Evolutionary conservation across 2,797 vertebrate genomes (phyloP).

Genomic region (Neostethus bicornis): DNA sequence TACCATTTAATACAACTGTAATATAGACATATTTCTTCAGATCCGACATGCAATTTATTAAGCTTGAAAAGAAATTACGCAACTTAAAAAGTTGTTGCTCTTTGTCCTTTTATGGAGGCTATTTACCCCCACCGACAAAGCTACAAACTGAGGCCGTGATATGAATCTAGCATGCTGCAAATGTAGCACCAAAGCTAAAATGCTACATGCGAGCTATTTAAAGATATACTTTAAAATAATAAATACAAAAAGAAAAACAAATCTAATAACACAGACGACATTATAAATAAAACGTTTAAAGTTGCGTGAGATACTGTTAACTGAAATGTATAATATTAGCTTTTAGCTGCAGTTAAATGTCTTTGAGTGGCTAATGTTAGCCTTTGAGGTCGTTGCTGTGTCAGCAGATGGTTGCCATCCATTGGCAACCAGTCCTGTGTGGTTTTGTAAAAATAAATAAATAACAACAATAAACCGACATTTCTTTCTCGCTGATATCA

Average conservation of each 20-base stretch:
- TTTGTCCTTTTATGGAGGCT: neutral
- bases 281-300: accelerated
- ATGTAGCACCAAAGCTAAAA: slow-evolving; percentile 64
- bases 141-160: slow-evolving; percentile 59
- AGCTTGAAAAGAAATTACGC: accelerated
- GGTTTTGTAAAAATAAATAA: too few relatives aligned
- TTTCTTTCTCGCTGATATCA: neutral
- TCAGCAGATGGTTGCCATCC: slow-evolving; percentile 52
- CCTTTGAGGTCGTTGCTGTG: slow-evolving; percentile 40
- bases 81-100: too few relatives aligned
- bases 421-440: too few relatives aligned
- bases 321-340: slow-evolving; percentile 1
- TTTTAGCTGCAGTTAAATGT: slow-evolving; percentile 25
- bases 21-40: neutral
- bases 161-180: slow-evolving; percentile 70
- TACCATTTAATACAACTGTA: neutral
- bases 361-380: slow-evolving; percentile 41
- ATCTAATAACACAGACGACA: neutral
- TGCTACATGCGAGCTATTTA: slow-evolving; percentile 38
- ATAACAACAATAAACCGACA: too few relatives aligned
- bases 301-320: neutral
- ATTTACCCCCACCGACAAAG: neutral
- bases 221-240: neutral
- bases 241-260: neutral
- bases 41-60: accelerated